Conservation (phyloP, 1,140 invertebrate genomes). For the Melitaea cinxia region DNA sequence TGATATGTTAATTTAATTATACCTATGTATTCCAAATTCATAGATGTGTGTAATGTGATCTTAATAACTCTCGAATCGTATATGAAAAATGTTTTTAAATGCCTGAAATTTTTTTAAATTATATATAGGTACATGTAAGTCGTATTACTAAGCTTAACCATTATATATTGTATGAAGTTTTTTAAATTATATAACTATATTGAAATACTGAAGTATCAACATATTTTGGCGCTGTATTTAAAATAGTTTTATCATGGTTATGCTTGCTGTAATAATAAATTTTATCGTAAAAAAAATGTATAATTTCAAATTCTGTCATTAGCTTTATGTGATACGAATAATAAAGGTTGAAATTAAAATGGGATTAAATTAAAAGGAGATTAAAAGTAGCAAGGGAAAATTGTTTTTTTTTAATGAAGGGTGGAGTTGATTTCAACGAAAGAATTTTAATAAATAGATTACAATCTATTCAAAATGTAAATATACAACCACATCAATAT, state of each 20-base stretch:
- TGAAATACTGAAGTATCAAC: background rate
- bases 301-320: background rate
- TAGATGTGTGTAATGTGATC: too few relatives aligned
- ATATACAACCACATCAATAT: constrained; percentile 80
- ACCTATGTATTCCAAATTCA: too few relatives aligned
- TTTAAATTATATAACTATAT: too few relatives aligned
- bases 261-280: constrained; percentile 22
- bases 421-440: constrained; percentile 63
- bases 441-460: constrained; percentile 61
- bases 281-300: constrained; percentile 3
- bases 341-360: too few relatives aligned
- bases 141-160: too few relatives aligned
- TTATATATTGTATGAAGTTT: too few relatives aligned
- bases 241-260: constrained; percentile 19
- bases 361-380: background rate
- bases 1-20: too few relatives aligned
- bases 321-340: background rate
- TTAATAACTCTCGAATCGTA: too few relatives aligned
- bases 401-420: constrained; percentile 47
- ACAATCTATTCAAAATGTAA: constrained; percentile 57
- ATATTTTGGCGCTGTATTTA: background rate
- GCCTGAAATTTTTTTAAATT: too few relatives aligned
- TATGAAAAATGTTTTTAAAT: too few relatives aligned
- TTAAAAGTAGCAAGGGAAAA: background rate
- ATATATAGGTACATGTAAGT: too few relatives aligned